Base-by-base conservation (phyloP, 1,140 invertebrate genomes). In the Brachionus sp. region DNA sequence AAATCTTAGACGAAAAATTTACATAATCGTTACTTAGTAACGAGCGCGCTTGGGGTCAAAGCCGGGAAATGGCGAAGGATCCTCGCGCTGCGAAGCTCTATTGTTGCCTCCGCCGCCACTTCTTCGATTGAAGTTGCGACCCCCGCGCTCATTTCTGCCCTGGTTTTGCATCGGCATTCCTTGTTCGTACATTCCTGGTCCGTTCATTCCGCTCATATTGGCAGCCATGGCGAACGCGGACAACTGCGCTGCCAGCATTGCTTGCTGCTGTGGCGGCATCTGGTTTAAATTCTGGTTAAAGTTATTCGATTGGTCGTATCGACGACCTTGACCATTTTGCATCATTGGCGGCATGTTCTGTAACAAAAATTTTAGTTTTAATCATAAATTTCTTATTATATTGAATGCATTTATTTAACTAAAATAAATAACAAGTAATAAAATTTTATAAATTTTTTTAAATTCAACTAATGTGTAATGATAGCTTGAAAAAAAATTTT, bases 221-320 rank as follows among this genome's bases (percentile, higher is more conserved):
- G 77, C 77, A 10, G 77, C 77, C 77, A 80, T 62, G 3, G 77
- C 77, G 57, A 80, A 80, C 9, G 77, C 77, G 0, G 77, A 80
- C 25, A 80, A 44, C 25, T 80, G 77, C 10, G 77, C 77, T 7
- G 77, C 77, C 25, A 80, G 13, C 77, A 80, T 62, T 19, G 77
- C 77, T 19, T 80, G 77, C 25, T 80, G 77, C 39, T 80, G 77
- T 16, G 19, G 77, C 25, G 50, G 77, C 62, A 62, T 57, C 39
- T 80, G 77, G 37, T 80, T 57, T 50, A 80, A 13, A 19, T 62
- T 57, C 19, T 66, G 77, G 33, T 57, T 66, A 42, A 39, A 42
- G 57, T 37, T 37, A 23, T 64, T 19, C 42, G 35, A 62, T 33
- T 62, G 33, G 29, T 80, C 50, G 13, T 10, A 80, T 7, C 42